phyloP scores from a whole-genome alignment of 2,113 vertebrate genomes.

The Crotalus horridus region DNA sequence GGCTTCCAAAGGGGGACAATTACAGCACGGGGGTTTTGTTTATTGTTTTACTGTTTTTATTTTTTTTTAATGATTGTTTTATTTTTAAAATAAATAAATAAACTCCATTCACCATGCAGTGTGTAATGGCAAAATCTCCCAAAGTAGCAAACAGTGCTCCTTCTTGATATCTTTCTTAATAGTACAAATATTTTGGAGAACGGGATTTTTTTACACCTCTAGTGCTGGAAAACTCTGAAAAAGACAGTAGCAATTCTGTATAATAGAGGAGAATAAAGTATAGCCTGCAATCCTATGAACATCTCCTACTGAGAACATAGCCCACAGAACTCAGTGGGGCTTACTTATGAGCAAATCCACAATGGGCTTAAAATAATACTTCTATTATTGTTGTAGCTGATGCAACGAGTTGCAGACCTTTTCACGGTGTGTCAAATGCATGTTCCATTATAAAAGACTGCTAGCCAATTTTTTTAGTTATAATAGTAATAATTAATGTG shows the following conservation, averaged over 20 bases:
- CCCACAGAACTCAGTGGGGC: background rate
- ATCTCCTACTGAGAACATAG: background rate
- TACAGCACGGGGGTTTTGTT: background rate
- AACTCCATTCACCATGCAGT: background rate
- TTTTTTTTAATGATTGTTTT: background rate
- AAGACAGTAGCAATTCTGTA: background rate
- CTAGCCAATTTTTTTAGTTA: background rate
- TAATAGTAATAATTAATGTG: background rate
- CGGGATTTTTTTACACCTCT: background rate
- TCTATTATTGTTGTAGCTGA: background rate
- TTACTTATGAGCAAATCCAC: background rate
- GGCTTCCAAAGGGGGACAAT: background rate
- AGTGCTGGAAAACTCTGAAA: background rate
- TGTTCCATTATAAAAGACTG: background rate
- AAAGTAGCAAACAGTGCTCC: background rate
- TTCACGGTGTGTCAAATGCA: background rate
- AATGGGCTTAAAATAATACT: background rate
- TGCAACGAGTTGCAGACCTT: background rate
- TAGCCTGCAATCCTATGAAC: background rate
- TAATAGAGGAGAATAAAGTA: background rate
- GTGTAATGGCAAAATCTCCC: background rate
- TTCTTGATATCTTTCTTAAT: background rate
- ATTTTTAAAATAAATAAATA: background rate
- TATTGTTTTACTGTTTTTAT: background rate
- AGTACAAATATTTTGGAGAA: background rate